phyloP scores from a whole-genome alignment of 2,113 vertebrate genomes.

The Pardalotus punctatus region DNA sequence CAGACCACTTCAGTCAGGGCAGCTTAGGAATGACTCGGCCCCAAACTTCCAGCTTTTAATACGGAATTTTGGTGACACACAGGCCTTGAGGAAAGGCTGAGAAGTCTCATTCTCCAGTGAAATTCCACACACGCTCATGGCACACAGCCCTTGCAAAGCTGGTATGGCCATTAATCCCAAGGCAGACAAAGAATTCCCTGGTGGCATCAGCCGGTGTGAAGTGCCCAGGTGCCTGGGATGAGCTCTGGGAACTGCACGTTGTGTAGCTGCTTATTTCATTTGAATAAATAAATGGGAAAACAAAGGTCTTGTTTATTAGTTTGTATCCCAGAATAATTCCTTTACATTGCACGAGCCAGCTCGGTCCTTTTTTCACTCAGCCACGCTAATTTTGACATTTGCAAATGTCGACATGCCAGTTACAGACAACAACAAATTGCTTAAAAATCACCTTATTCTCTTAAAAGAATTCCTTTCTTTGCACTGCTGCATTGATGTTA shows the following conservation, averaged over 20 bases:
- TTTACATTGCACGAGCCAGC: background rate
- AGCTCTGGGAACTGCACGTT: background rate
- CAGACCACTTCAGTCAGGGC: background rate
- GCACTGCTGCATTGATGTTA: background rate
- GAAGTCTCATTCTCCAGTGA: background rate
- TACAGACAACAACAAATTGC: background rate
- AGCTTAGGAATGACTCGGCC: background rate
- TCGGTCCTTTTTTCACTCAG: background rate
- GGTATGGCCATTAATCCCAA: background rate
- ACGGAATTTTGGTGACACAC: background rate
- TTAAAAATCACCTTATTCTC: background rate
- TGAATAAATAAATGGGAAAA: background rate
- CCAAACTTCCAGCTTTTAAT: background rate
- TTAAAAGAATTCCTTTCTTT: background rate
- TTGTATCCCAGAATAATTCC: background rate
- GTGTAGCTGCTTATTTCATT: background rate
- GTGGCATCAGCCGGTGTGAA: background rate
- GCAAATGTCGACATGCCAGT: background rate
- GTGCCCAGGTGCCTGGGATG: background rate
- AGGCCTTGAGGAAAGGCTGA: background rate
- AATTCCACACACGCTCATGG: background rate
- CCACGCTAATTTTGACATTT: background rate
- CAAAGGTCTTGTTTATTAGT: background rate
- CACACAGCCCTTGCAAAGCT: background rate
- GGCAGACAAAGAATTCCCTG: background rate